Evolutionary conservation across 2,888 invertebrate genomes (phyloP), one percentile per base, ranked within the genome.

Genomic region (Dyspetes luteomarginatus): DNA sequence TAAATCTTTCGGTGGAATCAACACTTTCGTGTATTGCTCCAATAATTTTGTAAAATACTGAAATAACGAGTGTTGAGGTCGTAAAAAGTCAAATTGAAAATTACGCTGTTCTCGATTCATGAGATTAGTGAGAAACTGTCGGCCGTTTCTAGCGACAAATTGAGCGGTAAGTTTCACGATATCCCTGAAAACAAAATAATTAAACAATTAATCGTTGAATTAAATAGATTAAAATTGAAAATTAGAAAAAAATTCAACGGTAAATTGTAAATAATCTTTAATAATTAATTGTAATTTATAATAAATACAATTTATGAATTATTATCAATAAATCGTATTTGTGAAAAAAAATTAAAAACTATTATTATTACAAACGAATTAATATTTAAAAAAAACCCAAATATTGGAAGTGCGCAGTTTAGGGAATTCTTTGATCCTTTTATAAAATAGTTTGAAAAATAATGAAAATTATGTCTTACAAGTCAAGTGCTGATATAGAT

Each of bases 21-120:
- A 93, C 17, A 99, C 96, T 93, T 99, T 99, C 0, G 99, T 99
- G 89, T 99, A 99, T 92, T 99, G 99, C 90, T 99, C 99, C 58
- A 99, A 94, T 0, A 99, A 94, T 88, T 99, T 97, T 0, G 99
- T 99, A 90, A 99, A 99, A 92, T 99, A 99, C 89, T 97, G 98
- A 92, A 99, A 99, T 9, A 99, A 94, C 0, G 98, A 98, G 93
- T 99, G 99, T 89, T 99, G 99, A 0, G 99, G 99, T 1, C 99
- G 95, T 2, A 99, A 93, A 91, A 99, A 99, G 92, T 99, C 99
- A 93, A 99, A 99, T 92, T 99, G 99, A 88, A 97, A 99, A 91
- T 99, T 99, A 2, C 99, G 94, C 90, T 98, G 98, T 90, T 99
- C 99, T 19, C 98, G 95, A 90, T 98, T 99, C 99, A 99, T 99